Percentiles rank a stretch among this genome's conserved stretches.
These are phyloP conservation scores for Tetrax tetrax DNA, from an alignment of 2,113 vertebrate genomes.

Conservation along the genomic window DNA sequence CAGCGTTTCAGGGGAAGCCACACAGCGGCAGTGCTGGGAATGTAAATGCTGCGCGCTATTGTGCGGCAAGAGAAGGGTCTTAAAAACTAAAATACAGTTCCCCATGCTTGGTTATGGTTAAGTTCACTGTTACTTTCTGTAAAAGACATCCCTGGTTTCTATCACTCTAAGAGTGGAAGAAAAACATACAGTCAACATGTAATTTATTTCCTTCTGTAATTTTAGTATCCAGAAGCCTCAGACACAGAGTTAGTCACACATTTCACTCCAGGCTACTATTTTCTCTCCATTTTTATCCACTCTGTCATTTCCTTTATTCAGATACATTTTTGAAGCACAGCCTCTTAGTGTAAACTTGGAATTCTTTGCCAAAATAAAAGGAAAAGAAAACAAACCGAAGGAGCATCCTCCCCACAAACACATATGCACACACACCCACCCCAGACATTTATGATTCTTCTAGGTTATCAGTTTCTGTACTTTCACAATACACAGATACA, in stretches of 20 bases:
- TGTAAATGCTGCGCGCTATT: neutral
- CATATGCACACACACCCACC: neutral
- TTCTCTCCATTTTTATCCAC: neutral
- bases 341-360: neutral
- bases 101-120: neutral
- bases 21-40: constrained; percentile 64
- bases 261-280: neutral
- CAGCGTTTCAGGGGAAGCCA: constrained; percentile 49
- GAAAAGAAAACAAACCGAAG: neutral
- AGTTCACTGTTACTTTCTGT: neutral
- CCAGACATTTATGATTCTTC: constrained; percentile 1
- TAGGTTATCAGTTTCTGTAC: neutral
- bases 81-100: neutral
- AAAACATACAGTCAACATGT: neutral
- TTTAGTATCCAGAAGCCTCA: neutral
- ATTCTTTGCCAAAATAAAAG: neutral
- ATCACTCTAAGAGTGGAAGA: neutral
- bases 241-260: neutral
- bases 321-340: neutral
- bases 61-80: neutral
- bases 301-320: neutral
- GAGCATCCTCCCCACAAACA: neutral
- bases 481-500: neutral
- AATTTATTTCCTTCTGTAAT: constrained; percentile 13
- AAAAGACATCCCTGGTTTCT: neutral